Conservation (phyloP, 2,113 vertebrate species). For the Hylia prasina region DNA sequence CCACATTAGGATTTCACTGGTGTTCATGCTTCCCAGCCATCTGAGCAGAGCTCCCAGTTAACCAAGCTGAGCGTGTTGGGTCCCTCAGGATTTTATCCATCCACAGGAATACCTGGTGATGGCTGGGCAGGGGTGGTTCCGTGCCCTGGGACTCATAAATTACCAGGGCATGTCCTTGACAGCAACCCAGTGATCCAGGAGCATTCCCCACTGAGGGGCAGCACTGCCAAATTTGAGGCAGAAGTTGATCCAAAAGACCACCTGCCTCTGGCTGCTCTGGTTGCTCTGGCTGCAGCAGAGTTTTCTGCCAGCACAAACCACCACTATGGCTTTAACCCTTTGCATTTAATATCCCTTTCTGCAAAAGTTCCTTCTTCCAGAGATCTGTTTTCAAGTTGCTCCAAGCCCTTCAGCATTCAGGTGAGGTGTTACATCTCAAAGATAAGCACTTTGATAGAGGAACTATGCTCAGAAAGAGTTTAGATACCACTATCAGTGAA, state of each 20-base stretch:
- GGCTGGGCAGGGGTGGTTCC: not conserved
- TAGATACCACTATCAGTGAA: not conserved
- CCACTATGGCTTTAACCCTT: not conserved
- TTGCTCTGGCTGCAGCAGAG: not conserved
- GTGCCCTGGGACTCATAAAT: fast-evolving
- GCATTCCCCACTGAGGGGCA: fast-evolving
- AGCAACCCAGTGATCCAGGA: not conserved
- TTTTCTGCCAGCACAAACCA: not conserved
- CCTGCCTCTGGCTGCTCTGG: not conserved
- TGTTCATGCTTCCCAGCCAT: not conserved
- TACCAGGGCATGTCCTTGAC: fast-evolving
- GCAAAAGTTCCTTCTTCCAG: not conserved
- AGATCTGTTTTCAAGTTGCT: not conserved
- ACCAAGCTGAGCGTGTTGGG: fast-evolving
- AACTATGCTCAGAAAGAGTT: not conserved
- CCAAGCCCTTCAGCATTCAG: not conserved
- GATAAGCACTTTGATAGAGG: not conserved
- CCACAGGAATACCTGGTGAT: fast-evolving
- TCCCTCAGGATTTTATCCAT: not conserved
- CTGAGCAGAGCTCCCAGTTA: not conserved
- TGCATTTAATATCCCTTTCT: not conserved
- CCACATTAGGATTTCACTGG: not conserved
- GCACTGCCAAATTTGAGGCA: no score
- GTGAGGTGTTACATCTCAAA: not conserved
- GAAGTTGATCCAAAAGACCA: not conserved